These are phyloP conservation scores for Saturnia japonica DNA, from an alignment of 2,888 invertebrate species.

Conservation along the genomic window DNA sequence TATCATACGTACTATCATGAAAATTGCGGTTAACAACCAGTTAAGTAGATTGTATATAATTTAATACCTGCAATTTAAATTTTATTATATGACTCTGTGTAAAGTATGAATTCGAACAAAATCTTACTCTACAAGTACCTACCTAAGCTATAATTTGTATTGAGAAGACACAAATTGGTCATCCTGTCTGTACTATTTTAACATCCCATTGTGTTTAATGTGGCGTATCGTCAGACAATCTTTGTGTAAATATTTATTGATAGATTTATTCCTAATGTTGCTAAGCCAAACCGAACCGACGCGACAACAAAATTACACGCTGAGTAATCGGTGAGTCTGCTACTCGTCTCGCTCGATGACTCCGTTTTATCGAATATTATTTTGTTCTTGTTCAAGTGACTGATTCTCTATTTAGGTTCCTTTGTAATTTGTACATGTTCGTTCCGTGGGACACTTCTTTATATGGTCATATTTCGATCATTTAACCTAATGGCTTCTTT, in stretches of 20 bases:
- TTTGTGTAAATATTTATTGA: slow-evolving; percentile 73
- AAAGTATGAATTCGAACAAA: neutral
- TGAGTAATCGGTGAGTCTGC: slow-evolving; percentile 74
- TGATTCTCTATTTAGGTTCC: slow-evolving; percentile 50
- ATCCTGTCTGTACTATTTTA: slow-evolving; percentile 62
- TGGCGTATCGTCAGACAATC: slow-evolving; percentile 67
- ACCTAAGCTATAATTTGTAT: neutral
- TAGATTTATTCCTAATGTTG: slow-evolving; percentile 66
- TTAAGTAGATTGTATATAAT: neutral
- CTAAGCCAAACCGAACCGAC: slow-evolving; percentile 42
- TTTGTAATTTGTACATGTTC: slow-evolving; percentile 36
- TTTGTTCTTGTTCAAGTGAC: slow-evolving; percentile 54
- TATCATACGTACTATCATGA: too few species aligned
- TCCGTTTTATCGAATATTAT: slow-evolving; percentile 63
- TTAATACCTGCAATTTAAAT: neutral
- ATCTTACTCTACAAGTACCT: neutral
- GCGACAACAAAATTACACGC: slow-evolving; percentile 68
- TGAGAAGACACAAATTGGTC: slow-evolving; percentile 32
- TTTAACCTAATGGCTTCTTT: slow-evolving; percentile 30
- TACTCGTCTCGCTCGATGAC: slow-evolving; percentile 63
- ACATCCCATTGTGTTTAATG: slow-evolving; percentile 66
- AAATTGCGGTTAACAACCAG: neutral
- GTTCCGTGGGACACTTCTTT: slow-evolving; percentile 21
- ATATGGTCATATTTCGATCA: slow-evolving; percentile 26
- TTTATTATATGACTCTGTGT: neutral